Evolutionary conservation across 1,140 invertebrate species (phyloP), one percentile per base, ranked within the genome.

Genomic region (Chelonus insularis): DNA sequence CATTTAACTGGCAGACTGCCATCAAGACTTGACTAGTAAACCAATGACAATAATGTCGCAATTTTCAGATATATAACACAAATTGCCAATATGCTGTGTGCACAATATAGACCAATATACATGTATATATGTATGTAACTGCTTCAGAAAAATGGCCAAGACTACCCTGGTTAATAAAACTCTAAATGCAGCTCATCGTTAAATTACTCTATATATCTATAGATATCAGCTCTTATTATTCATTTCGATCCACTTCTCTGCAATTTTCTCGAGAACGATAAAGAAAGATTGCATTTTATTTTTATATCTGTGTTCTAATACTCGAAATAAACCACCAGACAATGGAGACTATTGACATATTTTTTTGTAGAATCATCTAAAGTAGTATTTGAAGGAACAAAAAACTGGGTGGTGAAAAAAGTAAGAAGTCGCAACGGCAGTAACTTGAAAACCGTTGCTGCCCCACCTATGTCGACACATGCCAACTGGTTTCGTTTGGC

Each of bases 31-130:
- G 68, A 67, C 43, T n/a, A 16, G 41, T 21, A 59, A 52, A 57
- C 60, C 64, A 70, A 72, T 65, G 69, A 74, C 70, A 72, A 77
- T 76, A 75, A 73, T 60, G 64, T 68, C 61, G 72, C 76, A 77
- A 80, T 77, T 70, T 72, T 67, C 63, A 62, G 47, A 57, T 52
- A 52, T 14, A 25, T n/a, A 9, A 12, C 11, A 25, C 16, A 14
- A 69, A 70, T 73, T 76, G 77, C 78, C 79, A 81, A 81, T 81
- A 81, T 80, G 76, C 72, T 71, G 60, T 64, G 68, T 60, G 72
- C 63, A 41, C 25, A 37, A 11, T 47, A 25, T 55, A 37, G n/a
- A 12, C 14, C 34, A 16, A 11, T 55, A 23, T 48, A n/a, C 23
- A 37, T 37, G 11, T n/a, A 37, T 50, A 62, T 71, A 75, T 79